Base-by-base conservation (phyloP, 1,140 invertebrate genomes). In the Polypedilum pembai region DNA sequence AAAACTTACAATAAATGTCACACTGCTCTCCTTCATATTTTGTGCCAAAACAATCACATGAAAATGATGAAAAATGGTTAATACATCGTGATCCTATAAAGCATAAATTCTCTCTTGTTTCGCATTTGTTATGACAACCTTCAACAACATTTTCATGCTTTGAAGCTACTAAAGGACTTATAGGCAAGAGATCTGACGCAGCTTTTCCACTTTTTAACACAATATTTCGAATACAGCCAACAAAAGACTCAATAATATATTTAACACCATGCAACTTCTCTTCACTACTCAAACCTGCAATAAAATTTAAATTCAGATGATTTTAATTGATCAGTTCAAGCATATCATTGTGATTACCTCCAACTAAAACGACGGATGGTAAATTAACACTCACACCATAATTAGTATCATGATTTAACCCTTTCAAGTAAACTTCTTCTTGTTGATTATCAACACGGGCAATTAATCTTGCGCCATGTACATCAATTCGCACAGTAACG, bases 11-110 rank as follows among this genome's bases (percentile, higher is more conserved):
- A 80, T 93, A 92, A 77, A 93, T 90, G 83, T 95, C 92, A 82
- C 94, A 98, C 75, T 90, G 88, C 77, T 93, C 89, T 78, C 94
- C 94, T 84, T 97, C 94, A 81, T 94, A 94, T 78, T 89, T 86
- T 2, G 93, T 94, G 21, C 93, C 94, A 81, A 96, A 96, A 81
- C 94, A 98, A 79, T 95, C 92, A 78, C 93, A 95, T 3, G 91
- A 90, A 63, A 92, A 87, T 75, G 89, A 89, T 77, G 92, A 91
- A 79, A 94, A 96, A 79, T 95, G 92, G 82, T 96, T 95, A 56
- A 95, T 90, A 82, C 94, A 96, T 75, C 87, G 87, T 33, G 91
- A 92, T 63, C 92, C 90, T 78, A 90, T 85, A 79, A 94, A 93
- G 81, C 93, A 95, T 1, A 93, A 85, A 83, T 94, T 94, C 78